These are phyloP conservation scores for Oscheius sp. DNA, from an alignment of 2,888 invertebrate species.

Conservation along the genomic window DNA sequence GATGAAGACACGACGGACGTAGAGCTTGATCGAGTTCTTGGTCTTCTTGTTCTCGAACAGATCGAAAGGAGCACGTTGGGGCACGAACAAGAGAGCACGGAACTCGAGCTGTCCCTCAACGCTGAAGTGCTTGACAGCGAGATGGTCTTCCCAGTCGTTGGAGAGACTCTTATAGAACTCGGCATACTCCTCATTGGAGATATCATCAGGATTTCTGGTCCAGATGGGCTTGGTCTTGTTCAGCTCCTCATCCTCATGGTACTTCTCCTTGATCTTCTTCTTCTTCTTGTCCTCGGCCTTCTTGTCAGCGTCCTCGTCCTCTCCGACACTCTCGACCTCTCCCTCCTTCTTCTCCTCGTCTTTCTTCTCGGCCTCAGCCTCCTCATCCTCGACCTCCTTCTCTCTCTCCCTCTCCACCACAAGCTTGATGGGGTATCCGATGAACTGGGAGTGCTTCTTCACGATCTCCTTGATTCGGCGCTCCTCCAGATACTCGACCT, in stretches of 20 bases:
- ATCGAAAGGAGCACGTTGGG: slow-evolving; percentile 85
- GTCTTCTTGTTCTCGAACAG: slow-evolving; percentile 97
- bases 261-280: slow-evolving; percentile 96
- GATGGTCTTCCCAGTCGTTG: slow-evolving; percentile 78
- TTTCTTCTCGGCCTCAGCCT: slow-evolving; percentile 53
- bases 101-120: slow-evolving; percentile 76
- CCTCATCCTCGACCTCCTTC: slow-evolving; percentile 80
- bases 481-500: slow-evolving; percentile 91
- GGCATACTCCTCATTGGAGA: slow-evolving; percentile 77
- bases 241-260: slow-evolving; percentile 95
- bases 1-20: slow-evolving; percentile 94
- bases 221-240: slow-evolving; percentile 84
- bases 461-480: slow-evolving; percentile 94
- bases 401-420: slow-evolving; percentile 95
- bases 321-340: slow-evolving; percentile 81
- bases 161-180: slow-evolving; percentile 75
- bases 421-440: slow-evolving; percentile 96
- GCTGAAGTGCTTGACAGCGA: slow-evolving; percentile 77
- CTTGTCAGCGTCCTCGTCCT: slow-evolving; percentile 79
- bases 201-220: slow-evolving; percentile 78
- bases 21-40: slow-evolving; percentile 93
- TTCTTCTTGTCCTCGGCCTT: slow-evolving; percentile 81
- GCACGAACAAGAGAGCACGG: slow-evolving; percentile 77
- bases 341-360: slow-evolving; percentile 78
- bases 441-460: slow-evolving; percentile 98